Base-by-base conservation (phyloP, 2,113 vertebrate genomes). In the Aegotheles bennettii region DNA sequence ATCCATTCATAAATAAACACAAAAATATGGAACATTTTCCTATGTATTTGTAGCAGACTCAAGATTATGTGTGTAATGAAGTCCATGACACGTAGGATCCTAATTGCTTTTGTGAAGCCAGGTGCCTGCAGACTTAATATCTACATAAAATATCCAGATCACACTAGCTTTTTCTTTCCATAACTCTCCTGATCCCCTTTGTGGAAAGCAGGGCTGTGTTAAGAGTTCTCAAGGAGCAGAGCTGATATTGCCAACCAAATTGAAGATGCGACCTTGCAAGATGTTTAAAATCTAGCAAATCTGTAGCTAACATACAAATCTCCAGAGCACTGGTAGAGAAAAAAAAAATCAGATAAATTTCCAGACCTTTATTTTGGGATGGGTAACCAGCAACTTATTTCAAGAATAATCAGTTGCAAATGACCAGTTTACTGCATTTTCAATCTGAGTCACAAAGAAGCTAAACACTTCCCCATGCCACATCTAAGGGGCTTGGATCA, bases 251-350 rank as follows among this genome's bases (percentile, higher is more conserved):
- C 50, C 48, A 50, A 59, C 53, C 53, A 92, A 85, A 94, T 56
- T 86, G 68, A 56, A 94, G 85, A 71, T 79, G 84, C 0, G 14
- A 70, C 78, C 92, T 74, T 83, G 80, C 63, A 90, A 95, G 87
- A 69, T 70, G 74, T 75, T 92, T 90, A 71, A 93, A 81, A 96
- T 94, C 73, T 25, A 79, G 43, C 84, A 92, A 65, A 93, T 87
- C 53, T 88, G 65, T 59, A 83, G 47, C 73, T 91, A 84, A 84
- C 40, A 16, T 24, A 67, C 43, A 82, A 48, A 69, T 87, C 90
- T 88, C 61, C 85, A 35, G 64, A 76, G 57, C 21, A n/a, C 15
- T 31, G 18, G 8, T 20, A 54, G 19, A 6, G 15, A n/a, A 65
- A 38, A 28, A 40, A 61, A 51, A 36, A 6, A n/a, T 9, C 68